These are phyloP conservation scores for Tuta absoluta DNA, from an alignment of 2,888 invertebrate genomes.

Conservation along the genomic window DNA sequence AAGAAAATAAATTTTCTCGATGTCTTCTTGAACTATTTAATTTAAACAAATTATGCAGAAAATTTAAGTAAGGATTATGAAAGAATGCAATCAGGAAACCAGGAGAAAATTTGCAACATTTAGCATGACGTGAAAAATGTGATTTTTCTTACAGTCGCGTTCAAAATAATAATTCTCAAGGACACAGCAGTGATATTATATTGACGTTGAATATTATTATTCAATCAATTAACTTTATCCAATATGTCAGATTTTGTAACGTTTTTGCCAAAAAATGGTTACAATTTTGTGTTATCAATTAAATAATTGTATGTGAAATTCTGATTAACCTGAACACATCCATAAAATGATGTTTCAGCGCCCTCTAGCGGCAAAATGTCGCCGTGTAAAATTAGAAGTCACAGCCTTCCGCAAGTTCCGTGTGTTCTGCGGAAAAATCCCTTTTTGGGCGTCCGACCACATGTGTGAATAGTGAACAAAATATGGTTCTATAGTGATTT, in stretches of 20 bases:
- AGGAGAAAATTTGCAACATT: constrained; percentile 33
- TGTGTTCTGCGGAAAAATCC: constrained; percentile 83
- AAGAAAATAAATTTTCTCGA: too few relatives aligned
- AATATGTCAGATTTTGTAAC: background rate
- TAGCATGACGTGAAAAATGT: constrained; percentile 48
- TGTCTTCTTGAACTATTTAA: too few relatives aligned
- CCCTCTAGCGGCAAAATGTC: constrained; percentile 70
- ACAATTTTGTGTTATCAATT: background rate
- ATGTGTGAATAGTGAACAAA: constrained; percentile 82
- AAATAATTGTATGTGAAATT: background rate
- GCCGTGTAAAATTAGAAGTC: constrained; percentile 77
- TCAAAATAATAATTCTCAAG: constrained; percentile 37
- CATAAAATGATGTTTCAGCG: constrained; percentile 53
- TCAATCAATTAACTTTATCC: background rate
- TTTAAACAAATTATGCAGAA: too few relatives aligned
- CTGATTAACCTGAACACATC: constrained; percentile 48
- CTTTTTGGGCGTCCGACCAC: constrained; percentile 86
- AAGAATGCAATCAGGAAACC: too few relatives aligned
- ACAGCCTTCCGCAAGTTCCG: constrained; percentile 79
- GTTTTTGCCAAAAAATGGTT: background rate
- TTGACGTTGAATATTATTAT: background rate
- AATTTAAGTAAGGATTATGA: too few relatives aligned
- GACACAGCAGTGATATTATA: background rate
- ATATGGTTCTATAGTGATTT: constrained; percentile 76
- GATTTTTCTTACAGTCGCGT: constrained; percentile 48